Conservation (phyloP, 2,797 vertebrate species). For the Scyliorhinus canicula region DNA sequence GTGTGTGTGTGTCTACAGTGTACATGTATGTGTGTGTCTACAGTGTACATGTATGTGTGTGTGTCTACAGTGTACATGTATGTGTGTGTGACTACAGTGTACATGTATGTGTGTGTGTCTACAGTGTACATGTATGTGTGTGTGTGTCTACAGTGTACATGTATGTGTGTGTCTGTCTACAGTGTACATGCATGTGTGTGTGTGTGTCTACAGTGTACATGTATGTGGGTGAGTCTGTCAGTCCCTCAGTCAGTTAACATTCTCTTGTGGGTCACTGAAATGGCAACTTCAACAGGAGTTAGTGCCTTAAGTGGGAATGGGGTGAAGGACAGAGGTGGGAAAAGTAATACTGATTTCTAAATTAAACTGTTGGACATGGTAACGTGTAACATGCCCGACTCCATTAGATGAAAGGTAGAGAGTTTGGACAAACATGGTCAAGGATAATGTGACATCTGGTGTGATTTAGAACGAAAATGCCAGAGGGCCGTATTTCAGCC, state of each 20-base stretch:
- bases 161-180: not conserved
- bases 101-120: not conserved
- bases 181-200: too few relatives aligned
- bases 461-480: not conserved
- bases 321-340: not conserved
- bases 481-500: not conserved
- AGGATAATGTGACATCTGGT: constrained; percentile 3
- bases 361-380: not conserved
- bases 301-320: not conserved
- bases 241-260: not conserved
- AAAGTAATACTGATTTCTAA: not conserved
- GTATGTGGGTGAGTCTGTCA: not conserved
- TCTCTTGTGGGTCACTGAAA: not conserved
- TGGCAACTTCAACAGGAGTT: not conserved
- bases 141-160: not conserved
- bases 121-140: too few relatives aligned
- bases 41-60: not conserved
- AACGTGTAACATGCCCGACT: not conserved
- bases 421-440: not conserved
- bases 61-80: too few relatives aligned
- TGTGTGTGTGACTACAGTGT: not conserved
- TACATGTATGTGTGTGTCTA: not conserved
- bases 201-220: not conserved
- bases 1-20: not conserved
- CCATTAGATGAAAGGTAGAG: not conserved